These are phyloP conservation scores for Papilio glaucus DNA, from an alignment of 1,140 invertebrate species.

Conservation along the genomic window DNA sequence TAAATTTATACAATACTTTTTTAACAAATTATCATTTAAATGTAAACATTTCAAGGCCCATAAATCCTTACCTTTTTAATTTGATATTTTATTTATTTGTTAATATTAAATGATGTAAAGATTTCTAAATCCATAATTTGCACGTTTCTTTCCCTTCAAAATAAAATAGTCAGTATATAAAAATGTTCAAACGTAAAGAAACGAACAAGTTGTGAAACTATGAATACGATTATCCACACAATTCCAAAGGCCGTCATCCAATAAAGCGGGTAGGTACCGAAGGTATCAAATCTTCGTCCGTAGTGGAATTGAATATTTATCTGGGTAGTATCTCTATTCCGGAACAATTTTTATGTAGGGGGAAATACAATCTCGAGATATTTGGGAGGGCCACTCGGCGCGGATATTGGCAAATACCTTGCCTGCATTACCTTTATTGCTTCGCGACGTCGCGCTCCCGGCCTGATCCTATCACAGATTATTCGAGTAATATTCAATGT, in stretches of 20 bases:
- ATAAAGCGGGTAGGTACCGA: slow-evolving; percentile 79
- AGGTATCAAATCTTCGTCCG: slow-evolving; percentile 83
- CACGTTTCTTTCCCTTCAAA: slow-evolving; percentile 9
- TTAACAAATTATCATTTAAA: not conserved
- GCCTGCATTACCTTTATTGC: slow-evolving; percentile 83
- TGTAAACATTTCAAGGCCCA: not conserved
- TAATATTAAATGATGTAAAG: not conserved
- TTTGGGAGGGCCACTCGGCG: slow-evolving; percentile 79
- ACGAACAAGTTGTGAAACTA: slow-evolving; percentile 71
- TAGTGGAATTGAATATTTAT: slow-evolving; percentile 83
- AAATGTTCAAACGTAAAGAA: slow-evolving; percentile 42
- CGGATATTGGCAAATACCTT: slow-evolving; percentile 81
- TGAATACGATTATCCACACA: slow-evolving; percentile 81
- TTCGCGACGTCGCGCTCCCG: slow-evolving; percentile 72
- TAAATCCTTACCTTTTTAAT: not conserved
- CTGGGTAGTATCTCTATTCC: slow-evolving; percentile 82
- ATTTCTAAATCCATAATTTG: not conserved
- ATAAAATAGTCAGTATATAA: slow-evolving; percentile 22
- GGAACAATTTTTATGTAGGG: slow-evolving; percentile 83
- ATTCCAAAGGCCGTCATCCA: slow-evolving; percentile 81
- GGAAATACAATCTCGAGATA: slow-evolving; percentile 80
- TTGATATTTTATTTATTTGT: not conserved
- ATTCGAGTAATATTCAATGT: slow-evolving; percentile 74
- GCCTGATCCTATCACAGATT: slow-evolving; percentile 73
- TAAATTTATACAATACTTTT: slow-evolving; percentile 12